Conservation (phyloP, 2,888 invertebrate species). For the Tachystola acroxantha region DNA sequence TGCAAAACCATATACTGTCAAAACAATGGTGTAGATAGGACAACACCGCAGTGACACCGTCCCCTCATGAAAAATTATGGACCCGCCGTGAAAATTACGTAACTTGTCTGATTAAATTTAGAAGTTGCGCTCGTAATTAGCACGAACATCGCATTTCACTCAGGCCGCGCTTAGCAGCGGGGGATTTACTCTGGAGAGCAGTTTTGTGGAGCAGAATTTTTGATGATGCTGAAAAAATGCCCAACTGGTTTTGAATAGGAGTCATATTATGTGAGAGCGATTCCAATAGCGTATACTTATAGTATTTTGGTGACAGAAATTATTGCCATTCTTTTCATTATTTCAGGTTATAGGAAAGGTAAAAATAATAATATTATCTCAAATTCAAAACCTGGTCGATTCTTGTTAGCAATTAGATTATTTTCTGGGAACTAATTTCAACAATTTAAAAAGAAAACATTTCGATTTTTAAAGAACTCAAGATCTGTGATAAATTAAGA, state of each 20-base stretch:
- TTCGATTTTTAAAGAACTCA: no score
- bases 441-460: no score
- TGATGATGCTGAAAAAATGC: constrained; percentile 20
- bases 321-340: no score
- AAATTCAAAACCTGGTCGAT: no score
- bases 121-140: constrained; percentile 72
- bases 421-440: no score
- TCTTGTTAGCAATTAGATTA: no score
- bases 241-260: constrained; percentile 13
- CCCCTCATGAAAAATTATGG: constrained; percentile 67
- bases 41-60: constrained; percentile 8
- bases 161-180: constrained; percentile 47
- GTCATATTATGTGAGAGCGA: constrained; percentile 5
- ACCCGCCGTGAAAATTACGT: constrained; percentile 54
- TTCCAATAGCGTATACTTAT: no score
- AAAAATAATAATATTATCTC: no score
- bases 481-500: no score
- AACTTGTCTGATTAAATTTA: constrained; percentile 76
- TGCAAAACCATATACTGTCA: neutral
- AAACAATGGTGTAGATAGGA: constrained; percentile 13
- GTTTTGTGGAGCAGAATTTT: constrained; percentile 20
- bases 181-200: constrained; percentile 26
- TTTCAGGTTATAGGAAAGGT: no score
- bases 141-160: constrained; percentile 72
- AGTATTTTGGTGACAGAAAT: no score